Evolutionary conservation across 2,797 vertebrate species (phyloP), one percentile per base, ranked within the genome.

Genomic region (Cryptoblepharus egeriae): DNA sequence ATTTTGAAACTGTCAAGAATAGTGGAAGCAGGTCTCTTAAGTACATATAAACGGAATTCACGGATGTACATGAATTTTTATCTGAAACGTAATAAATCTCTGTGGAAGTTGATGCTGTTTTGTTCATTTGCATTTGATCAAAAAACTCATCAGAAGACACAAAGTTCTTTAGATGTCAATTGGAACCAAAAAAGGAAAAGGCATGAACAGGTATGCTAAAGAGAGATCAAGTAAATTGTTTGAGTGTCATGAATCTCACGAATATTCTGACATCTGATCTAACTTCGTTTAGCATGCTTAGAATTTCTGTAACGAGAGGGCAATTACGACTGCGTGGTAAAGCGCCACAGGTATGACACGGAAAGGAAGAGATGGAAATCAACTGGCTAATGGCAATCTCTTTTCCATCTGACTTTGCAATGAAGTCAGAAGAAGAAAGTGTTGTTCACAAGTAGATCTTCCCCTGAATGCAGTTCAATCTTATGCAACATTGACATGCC

Each of bases 181-280:
- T 58, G 11, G 55, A 57, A 74, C 61, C 8, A 26, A 32, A 30
- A 93, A 88, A 85, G 69, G 68, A 84, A 93, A 93, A 93, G 78
- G 90, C 94, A 93, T 94, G 92, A 95, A 91, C 88, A 94, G 92
- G 91, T 95, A 95, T 93, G 93, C 93, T 94, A 94, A 95, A 93
- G 91, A 91, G 87, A 93, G 91, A 95, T 94, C 87, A 96, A 92
- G 90, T 89, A 96, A 95, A 96, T 95, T 94, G 94, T 88, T 92
- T 94, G 95, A 96, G 95, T 95, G 90, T 90, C 92, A 90, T 84
- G 90, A 80, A 90, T 91, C 92, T 94, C 95, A 95, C 93, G 91
- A 76, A 93, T 87, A 84, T 88, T 92, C 92, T 91, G 80, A 87
- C 86, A 88, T 82, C 89, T 83, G 73, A 86, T 68, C 88, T 90